Evolutionary conservation across 2,797 vertebrate species (phyloP).

Genomic region (Typhlichthys eigenmanni): DNA sequence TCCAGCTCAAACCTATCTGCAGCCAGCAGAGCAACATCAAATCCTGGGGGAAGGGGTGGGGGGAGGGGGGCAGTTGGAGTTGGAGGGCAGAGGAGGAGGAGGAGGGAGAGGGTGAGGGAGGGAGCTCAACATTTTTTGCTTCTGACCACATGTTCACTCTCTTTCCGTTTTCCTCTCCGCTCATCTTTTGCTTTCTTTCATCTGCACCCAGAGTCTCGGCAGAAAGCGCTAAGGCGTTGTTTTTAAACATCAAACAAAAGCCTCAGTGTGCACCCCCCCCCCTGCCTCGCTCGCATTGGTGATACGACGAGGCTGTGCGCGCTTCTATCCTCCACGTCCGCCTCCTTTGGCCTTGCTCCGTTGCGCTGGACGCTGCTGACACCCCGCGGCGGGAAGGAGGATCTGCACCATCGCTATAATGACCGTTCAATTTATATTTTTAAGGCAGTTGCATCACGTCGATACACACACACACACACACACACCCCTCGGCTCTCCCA

Average conservation of each 20-base stretch:
- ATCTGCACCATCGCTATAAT: constrained; percentile 44
- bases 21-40: constrained; percentile 66
- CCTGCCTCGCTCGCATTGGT: constrained; percentile 1
- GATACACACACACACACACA: not conserved
- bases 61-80: constrained; percentile 26
- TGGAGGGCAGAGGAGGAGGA: not conserved
- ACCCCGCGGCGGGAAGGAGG: constrained; percentile 37
- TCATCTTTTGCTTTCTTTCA: constrained; percentile 41
- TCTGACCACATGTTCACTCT: constrained; percentile 48
- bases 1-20: constrained; percentile 63
- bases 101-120: constrained; percentile 25
- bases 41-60: constrained; percentile 44
- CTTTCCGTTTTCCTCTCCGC: constrained; percentile 39
- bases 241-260: constrained; percentile 26
- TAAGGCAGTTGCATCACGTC: constrained; percentile 55
- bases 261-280: constrained; percentile 13
- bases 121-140: constrained; percentile 40
- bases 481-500: constrained; percentile 16
- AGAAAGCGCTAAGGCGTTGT: constrained; percentile 7
- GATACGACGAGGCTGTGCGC: not conserved
- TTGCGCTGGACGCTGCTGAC: constrained; percentile 63
- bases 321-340: constrained; percentile 14
- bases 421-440: constrained; percentile 46
- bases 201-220: constrained; percentile 27
- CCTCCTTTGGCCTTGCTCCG: constrained; percentile 18